Percentiles rank a stretch among this genome's conserved stretches.
These are phyloP conservation scores for Hirtodrosophila duncani DNA, from an alignment of 2,888 invertebrate species.

Conservation along the genomic window DNA sequence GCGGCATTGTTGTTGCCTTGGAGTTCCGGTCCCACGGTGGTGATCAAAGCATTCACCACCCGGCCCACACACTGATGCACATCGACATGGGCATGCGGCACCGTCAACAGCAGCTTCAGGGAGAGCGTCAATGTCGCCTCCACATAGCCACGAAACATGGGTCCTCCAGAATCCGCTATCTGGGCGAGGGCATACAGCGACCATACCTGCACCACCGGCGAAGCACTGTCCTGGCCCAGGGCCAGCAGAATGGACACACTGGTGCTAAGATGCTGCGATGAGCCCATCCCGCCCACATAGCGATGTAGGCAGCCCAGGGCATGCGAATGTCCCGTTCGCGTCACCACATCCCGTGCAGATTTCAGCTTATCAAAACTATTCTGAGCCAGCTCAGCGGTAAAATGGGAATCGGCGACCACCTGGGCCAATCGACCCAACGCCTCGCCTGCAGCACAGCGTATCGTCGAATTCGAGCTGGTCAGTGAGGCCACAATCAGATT, in stretches of 20 bases:
- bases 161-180: slow-evolving; percentile 98
- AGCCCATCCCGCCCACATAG: slow-evolving; percentile 97
- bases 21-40: slow-evolving; percentile 98
- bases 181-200: slow-evolving; percentile 96
- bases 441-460: slow-evolving; percentile 97
- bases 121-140: slow-evolving; percentile 94
- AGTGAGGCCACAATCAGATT: slow-evolving; percentile 89
- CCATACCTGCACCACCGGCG: slow-evolving; percentile 98
- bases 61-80: slow-evolving; percentile 96
- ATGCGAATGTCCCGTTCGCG: slow-evolving; percentile 91
- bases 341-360: slow-evolving; percentile 91
- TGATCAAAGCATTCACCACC: slow-evolving; percentile 95
- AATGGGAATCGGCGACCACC: slow-evolving; percentile 90
- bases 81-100: slow-evolving; percentile 94
- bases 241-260: slow-evolving; percentile 96
- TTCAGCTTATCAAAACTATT: slow-evolving; percentile 92
- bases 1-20: slow-evolving; percentile 89
- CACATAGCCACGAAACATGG: slow-evolving; percentile 98
- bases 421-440: slow-evolving; percentile 95
- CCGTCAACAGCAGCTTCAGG: slow-evolving; percentile 91
- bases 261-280: slow-evolving; percentile 94
- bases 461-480: slow-evolving; percentile 85
- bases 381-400: slow-evolving; percentile 93
- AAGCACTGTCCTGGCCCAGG: slow-evolving; percentile 94
- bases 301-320: slow-evolving; percentile 97